phyloP scores from a whole-genome alignment of 2,888 invertebrate species.

The Amblyjoppa proteus region DNA sequence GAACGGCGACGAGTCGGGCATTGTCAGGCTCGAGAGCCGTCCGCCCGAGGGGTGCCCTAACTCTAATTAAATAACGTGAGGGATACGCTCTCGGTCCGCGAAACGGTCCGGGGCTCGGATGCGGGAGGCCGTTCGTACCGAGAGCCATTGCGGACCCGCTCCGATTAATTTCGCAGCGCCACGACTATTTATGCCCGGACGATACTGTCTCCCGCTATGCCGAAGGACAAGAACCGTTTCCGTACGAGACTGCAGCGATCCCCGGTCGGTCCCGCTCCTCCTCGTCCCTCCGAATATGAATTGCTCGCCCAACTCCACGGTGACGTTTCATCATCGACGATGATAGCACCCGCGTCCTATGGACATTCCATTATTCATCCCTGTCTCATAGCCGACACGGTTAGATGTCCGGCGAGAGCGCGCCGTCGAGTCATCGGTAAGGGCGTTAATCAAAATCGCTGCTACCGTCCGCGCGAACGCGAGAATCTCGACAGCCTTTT shows the following conservation, averaged over 20 bases:
- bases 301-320: conserved; percentile 4
- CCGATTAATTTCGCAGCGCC: conserved; percentile 35
- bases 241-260: conserved; percentile 3
- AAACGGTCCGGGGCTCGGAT: conserved; percentile 41
- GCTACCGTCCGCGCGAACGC: background rate
- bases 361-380: conserved; percentile 23
- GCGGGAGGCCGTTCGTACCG: conserved; percentile 45
- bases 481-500: background rate
- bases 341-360: conserved; percentile 8
- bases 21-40: conserved; percentile 48
- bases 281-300: conserved; percentile 3
- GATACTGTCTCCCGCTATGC: conserved; percentile 14
- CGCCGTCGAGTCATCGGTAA: conserved; percentile 7
- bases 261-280: background rate
- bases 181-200: conserved; percentile 10
- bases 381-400: conserved; percentile 10
- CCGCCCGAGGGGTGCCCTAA: conserved; percentile 8
- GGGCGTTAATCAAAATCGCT: conserved; percentile 15
- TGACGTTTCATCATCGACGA: conserved; percentile 42
- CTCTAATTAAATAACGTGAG: conserved; percentile 69
- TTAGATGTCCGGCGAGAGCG: conserved; percentile 9
- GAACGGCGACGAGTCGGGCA: conserved; percentile 32
- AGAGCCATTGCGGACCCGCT: conserved; percentile 1
- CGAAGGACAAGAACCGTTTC: conserved; percentile 49
- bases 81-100: conserved; percentile 44